These are phyloP conservation scores for Leguminivora glycinivorella DNA, from an alignment of 1,140 invertebrate genomes.

Conservation along the genomic window DNA sequence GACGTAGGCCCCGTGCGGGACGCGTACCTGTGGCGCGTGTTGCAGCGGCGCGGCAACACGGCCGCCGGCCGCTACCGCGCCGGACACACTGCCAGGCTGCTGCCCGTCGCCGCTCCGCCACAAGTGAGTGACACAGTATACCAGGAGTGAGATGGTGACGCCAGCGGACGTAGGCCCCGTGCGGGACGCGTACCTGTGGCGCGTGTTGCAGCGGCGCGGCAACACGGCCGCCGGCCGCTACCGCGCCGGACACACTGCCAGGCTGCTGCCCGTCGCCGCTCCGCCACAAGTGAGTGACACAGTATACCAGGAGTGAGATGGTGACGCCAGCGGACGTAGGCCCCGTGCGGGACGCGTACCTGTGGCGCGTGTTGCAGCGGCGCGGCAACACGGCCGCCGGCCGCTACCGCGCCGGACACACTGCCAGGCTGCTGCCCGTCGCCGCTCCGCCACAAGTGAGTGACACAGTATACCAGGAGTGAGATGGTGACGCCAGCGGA, in stretches of 20 bases:
- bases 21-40: constrained; percentile 98
- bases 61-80: constrained; percentile 85
- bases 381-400: constrained; percentile 82
- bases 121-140: constrained; percentile 42
- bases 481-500: background rate
- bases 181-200: constrained; percentile 98
- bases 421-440: constrained; percentile 84
- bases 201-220: constrained; percentile 77
- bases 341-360: constrained; percentile 89
- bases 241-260: constrained; percentile 80
- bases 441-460: background rate
- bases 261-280: constrained; percentile 76
- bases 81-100: constrained; percentile 43
- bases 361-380: constrained; percentile 90
- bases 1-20: constrained; percentile 79
- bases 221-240: constrained; percentile 79
- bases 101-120: constrained; percentile 52
- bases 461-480: too few species aligned
- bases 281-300: background rate
- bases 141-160: too few species aligned
- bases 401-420: constrained; percentile 46
- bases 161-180: background rate
- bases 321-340: background rate
- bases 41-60: constrained; percentile 81
- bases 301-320: too few species aligned